Evolutionary conservation across 2,888 invertebrate species (phyloP), one percentile per base, ranked within the genome.

Genomic region (Lysandra coridon): DNA sequence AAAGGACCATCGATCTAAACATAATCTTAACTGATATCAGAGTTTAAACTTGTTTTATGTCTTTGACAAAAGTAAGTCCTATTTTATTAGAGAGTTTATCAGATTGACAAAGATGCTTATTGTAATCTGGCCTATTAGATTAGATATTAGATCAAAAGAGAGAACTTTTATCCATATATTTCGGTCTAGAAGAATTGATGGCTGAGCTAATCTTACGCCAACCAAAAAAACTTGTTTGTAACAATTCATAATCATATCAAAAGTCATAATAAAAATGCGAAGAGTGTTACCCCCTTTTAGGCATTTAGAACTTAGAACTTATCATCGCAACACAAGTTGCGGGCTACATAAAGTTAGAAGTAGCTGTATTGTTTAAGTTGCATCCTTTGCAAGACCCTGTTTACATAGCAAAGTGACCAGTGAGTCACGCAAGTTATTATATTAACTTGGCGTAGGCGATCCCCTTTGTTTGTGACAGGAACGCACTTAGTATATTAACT

Each of bases 401-500:
- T 44, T 77, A 73, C 57, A 73, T 76, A 62, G 60, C 49, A 77
- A 79, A 78, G 77, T 80, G 69, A 33, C 69, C 69, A 85, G 87
- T 93, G 93, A 93, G 85, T 93, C 92, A 93, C 89, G 87, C 84
- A 84, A 88, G 88, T 87, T 85, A 85, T 89, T 87, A 89, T 88
- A 87, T 88, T 87, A 86, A 84, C 86, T 91, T 90, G 94, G 92
- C 88, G 91, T 88, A 87, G 88, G 76, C 33, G 76, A 90, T 92
- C 88, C 92, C 91, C 93, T 92, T 91, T 93, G 93, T 93, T 94
- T 92, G 88, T 86, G 83, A 87, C 89, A 87, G 91, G 91, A 90
- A 89, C 88, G 90, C 93, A 92, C 93, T 94, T 88, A 91, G 92
- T 87, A 85, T 92, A 92, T 94, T 94, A 93, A 93, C 78, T 83